Evolutionary conservation across 30 jellyfish, hydroid and myxozoan genomes (phyloP), one percentile per base, ranked within the genome.

Genomic region (Morbakka virulenta): DNA sequence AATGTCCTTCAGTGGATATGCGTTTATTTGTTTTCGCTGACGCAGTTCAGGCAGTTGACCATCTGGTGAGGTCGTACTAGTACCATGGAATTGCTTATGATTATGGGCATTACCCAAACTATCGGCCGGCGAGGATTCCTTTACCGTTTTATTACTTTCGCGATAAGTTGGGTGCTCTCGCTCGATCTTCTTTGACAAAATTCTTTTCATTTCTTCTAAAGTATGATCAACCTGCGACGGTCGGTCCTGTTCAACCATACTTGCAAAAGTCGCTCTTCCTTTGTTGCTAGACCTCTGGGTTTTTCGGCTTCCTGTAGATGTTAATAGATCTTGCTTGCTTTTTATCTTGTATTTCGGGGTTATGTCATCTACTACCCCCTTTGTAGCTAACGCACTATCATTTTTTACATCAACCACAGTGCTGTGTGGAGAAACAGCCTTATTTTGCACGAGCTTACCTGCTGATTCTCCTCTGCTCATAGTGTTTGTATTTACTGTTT

Each of bases 211-310:
- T 41, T 41, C 57, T 41, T 41, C 57, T 41, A 17, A 6, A 6
- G 57, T 6, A 17, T 89, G 77, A 34, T 74, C 87, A 24, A 72
- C 64, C 30, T 62, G 93, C 17, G 96, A 91, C 28, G 96, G 96
- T 66, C 96, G 69, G 51, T 79, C 96, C 74, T 91, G 92, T 49
- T 62, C 81, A 13, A 91, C 98, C 98, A 91, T 91, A 69, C 98
- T 91, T 0, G 96, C 81, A 32, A 63, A n/a, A 0, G 81, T 32
- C 33, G 70, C 11, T 4, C 64, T 30, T 23, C 73, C 27, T n/a
- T 26, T 4, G 30, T 21, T 4, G 34, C 79, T 2, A 26, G 26
- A 28, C 28, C 79, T 3, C 2, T 24, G 33, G 4, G 23, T 2
- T n/a, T 31, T 31, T 34, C 30, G 11, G 34, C 79, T 34, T 4